Conservation (phyloP, 2,797 vertebrate genomes). For the Valencia hispanica region DNA sequence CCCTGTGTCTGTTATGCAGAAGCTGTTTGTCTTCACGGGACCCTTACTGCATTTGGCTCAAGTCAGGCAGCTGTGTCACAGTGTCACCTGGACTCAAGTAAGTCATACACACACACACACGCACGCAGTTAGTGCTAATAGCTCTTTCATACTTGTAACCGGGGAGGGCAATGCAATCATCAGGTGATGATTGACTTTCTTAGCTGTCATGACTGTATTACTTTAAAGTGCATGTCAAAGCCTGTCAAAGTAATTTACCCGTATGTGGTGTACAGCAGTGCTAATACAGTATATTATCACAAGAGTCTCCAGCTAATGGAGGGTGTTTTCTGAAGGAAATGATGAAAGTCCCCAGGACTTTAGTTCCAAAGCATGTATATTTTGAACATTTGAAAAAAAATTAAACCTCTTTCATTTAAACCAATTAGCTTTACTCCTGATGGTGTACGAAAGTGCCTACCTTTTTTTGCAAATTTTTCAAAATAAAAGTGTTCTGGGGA, state of each 20-base stretch:
- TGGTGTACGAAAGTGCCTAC: background rate
- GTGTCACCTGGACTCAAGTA: conserved; percentile 83
- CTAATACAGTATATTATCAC: background rate
- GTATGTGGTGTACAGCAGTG: background rate
- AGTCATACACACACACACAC: conserved; percentile 47
- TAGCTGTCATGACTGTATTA: conserved; percentile 4
- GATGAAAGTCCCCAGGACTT: background rate
- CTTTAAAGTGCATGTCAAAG: conserved; percentile 3
- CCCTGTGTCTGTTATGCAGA: conserved; percentile 71
- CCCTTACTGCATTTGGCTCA: conserved; percentile 92
- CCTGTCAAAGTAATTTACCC: conserved; percentile 4
- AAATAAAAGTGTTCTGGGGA: background rate
- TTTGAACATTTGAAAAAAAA: background rate
- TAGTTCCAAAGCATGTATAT: background rate
- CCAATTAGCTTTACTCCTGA: background rate
- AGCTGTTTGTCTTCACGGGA: conserved; percentile 91
- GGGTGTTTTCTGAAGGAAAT: conserved; percentile 7
- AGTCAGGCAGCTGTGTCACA: conserved; percentile 82
- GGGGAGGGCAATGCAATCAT: background rate
- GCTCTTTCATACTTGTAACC: conserved; percentile 4
- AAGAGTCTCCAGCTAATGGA: background rate
- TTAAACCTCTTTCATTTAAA: background rate
- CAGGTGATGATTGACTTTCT: conserved; percentile 5
- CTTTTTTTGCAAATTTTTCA: background rate
- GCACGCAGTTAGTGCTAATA: background rate